These are phyloP conservation scores for Drosophila azteca DNA, from an alignment of 1,140 invertebrate genomes.

Conservation along the genomic window DNA sequence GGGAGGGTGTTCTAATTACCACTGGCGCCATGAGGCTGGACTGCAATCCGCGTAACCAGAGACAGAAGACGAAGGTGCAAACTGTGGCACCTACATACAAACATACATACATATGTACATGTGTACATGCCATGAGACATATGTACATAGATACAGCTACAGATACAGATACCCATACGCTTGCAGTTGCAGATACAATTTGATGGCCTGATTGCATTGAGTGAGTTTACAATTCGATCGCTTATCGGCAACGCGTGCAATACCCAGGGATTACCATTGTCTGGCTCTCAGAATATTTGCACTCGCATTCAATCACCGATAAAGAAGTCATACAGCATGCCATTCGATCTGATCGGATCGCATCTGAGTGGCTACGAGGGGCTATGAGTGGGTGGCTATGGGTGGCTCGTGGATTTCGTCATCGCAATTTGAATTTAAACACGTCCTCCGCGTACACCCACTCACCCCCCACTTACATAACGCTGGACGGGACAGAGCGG, in stretches of 20 bases:
- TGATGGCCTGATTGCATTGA: slow-evolving; percentile 69
- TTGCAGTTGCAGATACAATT: slow-evolving; percentile 33
- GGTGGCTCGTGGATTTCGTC: slow-evolving; percentile 11
- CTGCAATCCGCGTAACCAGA: slow-evolving; percentile 56
- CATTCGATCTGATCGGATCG: not conserved
- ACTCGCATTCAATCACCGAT: slow-evolving; percentile 11
- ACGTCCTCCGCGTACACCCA: slow-evolving; percentile 72
- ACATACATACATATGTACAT: slow-evolving; percentile 3
- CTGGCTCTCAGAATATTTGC: not conserved
- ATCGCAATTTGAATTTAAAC: slow-evolving; percentile 65
- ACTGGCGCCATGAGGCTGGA: slow-evolving; percentile 62
- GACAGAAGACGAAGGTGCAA: slow-evolving; percentile 40
- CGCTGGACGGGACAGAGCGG: not conserved
- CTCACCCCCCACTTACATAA: slow-evolving; percentile 49
- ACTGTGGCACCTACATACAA: not conserved
- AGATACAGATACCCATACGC: not conserved
- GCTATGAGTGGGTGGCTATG: not conserved
- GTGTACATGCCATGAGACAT: slow-evolving; percentile 53
- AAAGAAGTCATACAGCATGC: slow-evolving; percentile 48
- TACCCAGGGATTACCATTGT: slow-evolving; percentile 47
- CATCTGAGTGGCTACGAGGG: not conserved
- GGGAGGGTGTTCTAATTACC: slow-evolving; percentile 60
- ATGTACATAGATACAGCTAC: slow-evolving; percentile 29
- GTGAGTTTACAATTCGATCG: slow-evolving; percentile 53
- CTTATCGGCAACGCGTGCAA: slow-evolving; percentile 50